Base-by-base conservation (phyloP, 2,888 invertebrate species). In the Vesta saturnalis region DNA sequence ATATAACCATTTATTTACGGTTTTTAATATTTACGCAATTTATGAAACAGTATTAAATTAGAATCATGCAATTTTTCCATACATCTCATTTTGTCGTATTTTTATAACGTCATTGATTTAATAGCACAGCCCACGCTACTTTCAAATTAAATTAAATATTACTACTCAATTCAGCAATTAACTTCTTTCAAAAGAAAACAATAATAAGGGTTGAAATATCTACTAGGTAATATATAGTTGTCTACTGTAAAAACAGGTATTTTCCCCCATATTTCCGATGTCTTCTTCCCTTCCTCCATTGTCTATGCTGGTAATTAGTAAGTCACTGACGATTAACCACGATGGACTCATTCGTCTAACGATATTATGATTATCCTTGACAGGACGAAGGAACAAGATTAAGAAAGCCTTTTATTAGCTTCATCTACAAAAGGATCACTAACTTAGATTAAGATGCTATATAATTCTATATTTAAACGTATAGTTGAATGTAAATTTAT, bases 311-410 rank as follows among this genome's bases (percentile, higher is more conserved):
- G 82, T 83, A 83, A 83, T 83, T 83, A 83, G 82, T 81, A 81
- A 83, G 83, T 83, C 83, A 79, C 80, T 78, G 80, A 77, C 82
- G 83, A 83, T 83, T 83, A 83, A 82, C 83, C 82, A 79, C 81
- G 82, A 82, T 81, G 82, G 83, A 81, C 81, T 83, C 83, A 81
- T 82, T 83, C 83, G 81, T 83, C 82, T 83, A 83, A 83, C 81
- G 81, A 81, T 74, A 83, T 83, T 83, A 83, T 83, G 83, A 83
- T 83, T 83, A 83, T 79, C 81, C 79, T 75, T 82, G 83, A 83
- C 83, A 82, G 83, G 78, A 76, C 79, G 77, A 78, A 78, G 79
- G 78, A 78, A 74, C 72, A 70, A 73, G 74, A 73, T 71, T 71
- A 71, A 69, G 73, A 67, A 74, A 66, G 72, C 73, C 72, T 76